Conservation (phyloP, 2,888 invertebrate species). For the Epinotia ramella region DNA sequence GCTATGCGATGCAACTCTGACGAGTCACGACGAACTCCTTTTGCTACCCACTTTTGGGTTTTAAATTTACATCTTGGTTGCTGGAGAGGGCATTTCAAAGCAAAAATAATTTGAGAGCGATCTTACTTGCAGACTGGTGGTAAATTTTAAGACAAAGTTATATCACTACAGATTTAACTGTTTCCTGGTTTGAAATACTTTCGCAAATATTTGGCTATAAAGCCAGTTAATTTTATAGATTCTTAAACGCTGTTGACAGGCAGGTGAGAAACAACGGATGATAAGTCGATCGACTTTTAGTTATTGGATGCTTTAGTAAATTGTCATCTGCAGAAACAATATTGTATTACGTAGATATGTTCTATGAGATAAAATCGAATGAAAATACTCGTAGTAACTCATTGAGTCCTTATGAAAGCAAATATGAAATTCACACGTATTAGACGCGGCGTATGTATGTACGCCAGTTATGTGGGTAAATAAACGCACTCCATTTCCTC, state of each 20-base stretch:
- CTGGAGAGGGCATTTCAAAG: conserved; percentile 22
- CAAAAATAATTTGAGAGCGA: conserved; percentile 33
- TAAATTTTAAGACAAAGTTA: conserved; percentile 3
- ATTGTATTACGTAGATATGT: too few relatives aligned
- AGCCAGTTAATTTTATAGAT: neutral
- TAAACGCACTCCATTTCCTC: conserved; percentile 10
- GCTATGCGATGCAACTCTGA: conserved; percentile 41
- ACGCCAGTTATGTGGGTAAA: neutral
- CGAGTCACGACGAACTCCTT: conserved; percentile 39
- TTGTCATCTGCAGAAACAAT: neutral
- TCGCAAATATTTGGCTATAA: neutral
- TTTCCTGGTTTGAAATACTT: conserved; percentile 3
- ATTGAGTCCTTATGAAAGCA: neutral
- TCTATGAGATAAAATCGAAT: too few relatives aligned
- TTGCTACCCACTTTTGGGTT: conserved; percentile 41
- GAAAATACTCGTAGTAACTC: neutral
- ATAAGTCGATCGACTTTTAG: conserved; percentile 1
- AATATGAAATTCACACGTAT: neutral
- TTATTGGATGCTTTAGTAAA: conserved; percentile 27
- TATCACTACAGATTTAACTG: neutral
- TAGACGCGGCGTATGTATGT: too few relatives aligned
- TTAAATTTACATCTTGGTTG: conserved; percentile 40
- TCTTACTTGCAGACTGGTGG: conserved; percentile 16
- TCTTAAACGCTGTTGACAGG: neutral
- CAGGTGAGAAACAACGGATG: neutral